phyloP scores from a whole-genome alignment of 2,797 vertebrate genomes.

The Prionace glauca region DNA sequence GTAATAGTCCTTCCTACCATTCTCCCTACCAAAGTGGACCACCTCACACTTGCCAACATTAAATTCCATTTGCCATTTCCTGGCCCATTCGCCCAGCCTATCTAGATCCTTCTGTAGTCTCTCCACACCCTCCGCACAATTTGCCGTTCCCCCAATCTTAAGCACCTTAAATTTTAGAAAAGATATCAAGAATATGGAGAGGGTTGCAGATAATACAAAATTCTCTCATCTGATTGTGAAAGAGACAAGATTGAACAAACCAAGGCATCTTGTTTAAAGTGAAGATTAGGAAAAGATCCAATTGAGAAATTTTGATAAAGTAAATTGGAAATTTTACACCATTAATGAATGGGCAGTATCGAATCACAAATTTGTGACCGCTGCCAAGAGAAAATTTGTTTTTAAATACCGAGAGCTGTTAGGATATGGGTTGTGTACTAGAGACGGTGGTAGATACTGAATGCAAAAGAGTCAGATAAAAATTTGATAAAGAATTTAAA shows the following conservation, averaged over 20 bases:
- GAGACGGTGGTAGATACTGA: background rate
- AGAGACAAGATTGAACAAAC: background rate
- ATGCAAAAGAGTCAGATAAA: background rate
- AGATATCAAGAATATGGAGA: background rate
- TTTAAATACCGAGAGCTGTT: background rate
- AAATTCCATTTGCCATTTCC: no score
- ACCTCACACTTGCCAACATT: no score
- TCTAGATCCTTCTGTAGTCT: no score
- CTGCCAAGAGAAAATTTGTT: background rate
- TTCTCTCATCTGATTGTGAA: background rate
- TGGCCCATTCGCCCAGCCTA: no score
- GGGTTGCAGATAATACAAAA: background rate
- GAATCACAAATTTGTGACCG: background rate
- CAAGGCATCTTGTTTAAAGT: no score
- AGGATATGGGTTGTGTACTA: background rate
- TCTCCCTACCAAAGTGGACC: no score
- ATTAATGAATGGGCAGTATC: background rate
- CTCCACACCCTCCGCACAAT: no score
- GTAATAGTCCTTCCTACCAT: no score
- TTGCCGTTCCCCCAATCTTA: no score
- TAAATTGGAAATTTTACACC: background rate
- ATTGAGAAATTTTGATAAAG: background rate
- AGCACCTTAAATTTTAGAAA: background rate
- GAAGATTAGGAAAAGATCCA: background rate
- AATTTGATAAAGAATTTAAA: background rate